phyloP scores from a whole-genome alignment of 2,113 vertebrate species.

The Brienomyrus longianalis region DNA sequence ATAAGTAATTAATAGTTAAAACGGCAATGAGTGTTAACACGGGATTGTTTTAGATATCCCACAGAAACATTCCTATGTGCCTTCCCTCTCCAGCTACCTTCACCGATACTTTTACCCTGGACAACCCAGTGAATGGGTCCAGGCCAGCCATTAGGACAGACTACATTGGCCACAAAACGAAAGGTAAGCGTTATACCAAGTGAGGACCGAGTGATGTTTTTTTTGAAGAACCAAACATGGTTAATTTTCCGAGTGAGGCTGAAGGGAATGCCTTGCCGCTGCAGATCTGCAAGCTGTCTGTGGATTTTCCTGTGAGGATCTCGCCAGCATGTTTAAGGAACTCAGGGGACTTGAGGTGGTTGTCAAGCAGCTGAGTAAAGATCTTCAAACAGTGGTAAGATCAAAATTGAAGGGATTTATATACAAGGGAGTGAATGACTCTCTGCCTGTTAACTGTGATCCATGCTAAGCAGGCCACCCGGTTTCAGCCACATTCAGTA shows the following conservation, averaged over 20 bases:
- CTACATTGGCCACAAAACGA: slow-evolving; percentile 87
- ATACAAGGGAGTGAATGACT: background rate
- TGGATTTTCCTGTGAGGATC: slow-evolving; percentile 87
- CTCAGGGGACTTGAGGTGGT: slow-evolving; percentile 79
- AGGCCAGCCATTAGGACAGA: slow-evolving; percentile 89
- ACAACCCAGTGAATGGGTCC: slow-evolving; percentile 84
- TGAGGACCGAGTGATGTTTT: background rate
- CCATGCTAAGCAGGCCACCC: background rate
- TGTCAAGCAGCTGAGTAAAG: slow-evolving; percentile 78
- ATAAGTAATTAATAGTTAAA: background rate
- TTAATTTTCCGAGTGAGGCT: background rate
- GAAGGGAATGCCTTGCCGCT: slow-evolving; percentile 10
- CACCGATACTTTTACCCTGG: slow-evolving; percentile 73
- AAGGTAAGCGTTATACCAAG: slow-evolving; percentile 52
- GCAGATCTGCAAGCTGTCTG: slow-evolving; percentile 79
- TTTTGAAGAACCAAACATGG: background rate
- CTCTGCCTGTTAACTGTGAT: background rate
- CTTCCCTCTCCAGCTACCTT: slow-evolving; percentile 48
- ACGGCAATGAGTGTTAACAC: background rate
- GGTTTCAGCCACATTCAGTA: background rate
- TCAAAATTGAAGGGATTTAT: background rate
- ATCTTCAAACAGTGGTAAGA: slow-evolving; percentile 85
- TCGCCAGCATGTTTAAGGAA: slow-evolving; percentile 83
- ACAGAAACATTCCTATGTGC: slow-evolving; percentile 14
- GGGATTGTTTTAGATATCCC: background rate